These are phyloP conservation scores for Stegostoma tigrinum DNA, from an alignment of 2,113 vertebrate genomes.

Conservation along the genomic window DNA sequence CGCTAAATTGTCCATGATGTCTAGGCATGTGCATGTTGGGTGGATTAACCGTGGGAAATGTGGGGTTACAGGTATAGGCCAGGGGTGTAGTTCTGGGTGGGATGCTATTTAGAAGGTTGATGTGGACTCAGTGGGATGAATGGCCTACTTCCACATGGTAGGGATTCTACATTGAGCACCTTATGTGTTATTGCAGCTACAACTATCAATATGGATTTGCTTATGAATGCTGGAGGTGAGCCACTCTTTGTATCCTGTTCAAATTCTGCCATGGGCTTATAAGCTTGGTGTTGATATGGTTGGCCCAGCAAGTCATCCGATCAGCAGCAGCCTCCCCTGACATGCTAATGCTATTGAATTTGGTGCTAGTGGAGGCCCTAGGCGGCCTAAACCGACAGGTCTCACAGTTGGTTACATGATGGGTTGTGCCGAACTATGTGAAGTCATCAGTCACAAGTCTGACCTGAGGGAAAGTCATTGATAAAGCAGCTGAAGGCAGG, in stretches of 20 bases:
- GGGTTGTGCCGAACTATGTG: neutral
- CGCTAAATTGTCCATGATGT: too few relatives aligned
- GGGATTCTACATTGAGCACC: too few relatives aligned
- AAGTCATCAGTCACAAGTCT: neutral
- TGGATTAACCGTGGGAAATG: too few relatives aligned
- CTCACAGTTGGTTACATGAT: neutral
- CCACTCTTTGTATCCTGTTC: neutral
- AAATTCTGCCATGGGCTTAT: neutral
- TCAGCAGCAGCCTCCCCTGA: neutral
- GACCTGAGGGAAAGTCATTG: neutral
- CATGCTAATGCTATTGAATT: neutral
- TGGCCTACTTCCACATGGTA: too few relatives aligned
- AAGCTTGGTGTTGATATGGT: neutral
- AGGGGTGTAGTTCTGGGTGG: too few relatives aligned
- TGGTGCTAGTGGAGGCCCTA: neutral
- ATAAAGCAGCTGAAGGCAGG: neutral
- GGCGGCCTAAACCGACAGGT: neutral
- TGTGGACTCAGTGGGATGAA: too few relatives aligned
- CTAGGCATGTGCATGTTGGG: too few relatives aligned
- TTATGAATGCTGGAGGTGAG: neutral
- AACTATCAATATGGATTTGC: neutral
- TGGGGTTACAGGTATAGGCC: too few relatives aligned
- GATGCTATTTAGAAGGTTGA: too few relatives aligned
- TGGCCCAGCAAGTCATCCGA: neutral
- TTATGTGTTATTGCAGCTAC: neutral